Evolutionary conservation across 2,888 invertebrate genomes (phyloP).

Genomic region (Megastigmus dorsalis): DNA sequence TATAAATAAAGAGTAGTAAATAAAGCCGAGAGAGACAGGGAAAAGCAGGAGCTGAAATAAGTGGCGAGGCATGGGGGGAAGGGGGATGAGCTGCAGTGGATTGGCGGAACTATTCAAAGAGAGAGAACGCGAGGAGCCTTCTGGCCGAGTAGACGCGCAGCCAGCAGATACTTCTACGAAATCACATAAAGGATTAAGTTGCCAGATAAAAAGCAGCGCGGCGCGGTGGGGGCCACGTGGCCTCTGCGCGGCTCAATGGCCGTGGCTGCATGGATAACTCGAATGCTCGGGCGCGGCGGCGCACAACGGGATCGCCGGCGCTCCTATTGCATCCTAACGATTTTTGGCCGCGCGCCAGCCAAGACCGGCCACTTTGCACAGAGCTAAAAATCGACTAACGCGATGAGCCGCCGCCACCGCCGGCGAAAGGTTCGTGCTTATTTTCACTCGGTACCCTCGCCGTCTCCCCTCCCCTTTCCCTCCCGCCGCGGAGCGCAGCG

Average conservation of each 20-base stretch:
- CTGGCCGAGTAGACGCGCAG: not conserved
- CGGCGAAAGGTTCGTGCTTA: not conserved
- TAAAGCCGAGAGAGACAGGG: not conserved
- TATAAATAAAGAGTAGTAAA: not conserved
- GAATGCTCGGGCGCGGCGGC: not conserved
- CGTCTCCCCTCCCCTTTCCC: too few species aligned
- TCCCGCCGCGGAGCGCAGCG: not conserved
- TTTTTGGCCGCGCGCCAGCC: conserved; percentile 15
- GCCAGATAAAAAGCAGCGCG: conserved; percentile 20
- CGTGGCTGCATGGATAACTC: not conserved
- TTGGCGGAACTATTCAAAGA: conserved; percentile 14
- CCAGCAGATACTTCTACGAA: conserved; percentile 6
- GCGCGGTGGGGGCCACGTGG: conserved; percentile 7
- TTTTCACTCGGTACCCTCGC: not conserved
- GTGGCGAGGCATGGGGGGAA: too few species aligned
- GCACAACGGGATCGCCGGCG: too few species aligned
- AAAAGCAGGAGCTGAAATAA: not conserved
- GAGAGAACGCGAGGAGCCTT: too few species aligned
- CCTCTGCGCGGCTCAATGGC: not conserved
- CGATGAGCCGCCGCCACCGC: not conserved
- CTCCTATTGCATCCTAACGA: conserved; percentile 23
- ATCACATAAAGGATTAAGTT: conserved; percentile 30
- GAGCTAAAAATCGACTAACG: conserved; percentile 3
- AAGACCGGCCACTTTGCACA: conserved; percentile 17
- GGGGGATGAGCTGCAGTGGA: not conserved